These are phyloP conservation scores for Heteromormyrus szaboi DNA, from an alignment of 2,797 vertebrate species.

Conservation along the genomic window DNA sequence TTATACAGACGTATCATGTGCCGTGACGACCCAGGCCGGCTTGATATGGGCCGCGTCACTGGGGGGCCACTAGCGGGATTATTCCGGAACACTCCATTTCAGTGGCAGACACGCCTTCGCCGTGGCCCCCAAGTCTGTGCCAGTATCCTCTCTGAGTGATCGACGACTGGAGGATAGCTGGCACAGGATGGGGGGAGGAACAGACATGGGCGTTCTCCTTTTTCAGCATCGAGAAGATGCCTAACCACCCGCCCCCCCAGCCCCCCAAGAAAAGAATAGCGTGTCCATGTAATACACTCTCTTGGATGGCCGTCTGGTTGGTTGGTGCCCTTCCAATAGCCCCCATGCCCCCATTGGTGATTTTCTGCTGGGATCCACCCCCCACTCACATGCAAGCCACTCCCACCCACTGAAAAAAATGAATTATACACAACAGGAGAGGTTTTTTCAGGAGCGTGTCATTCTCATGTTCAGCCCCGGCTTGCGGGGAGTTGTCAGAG, in stretches of 20 bases:
- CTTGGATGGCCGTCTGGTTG: neutral
- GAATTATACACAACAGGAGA: neutral
- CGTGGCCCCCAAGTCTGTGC: neutral
- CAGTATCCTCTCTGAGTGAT: neutral
- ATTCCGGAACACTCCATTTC: neutral
- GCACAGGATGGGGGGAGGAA: neutral
- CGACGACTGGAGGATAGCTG: neutral
- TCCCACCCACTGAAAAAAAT: neutral
- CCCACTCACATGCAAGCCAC: neutral
- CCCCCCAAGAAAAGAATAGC: neutral
- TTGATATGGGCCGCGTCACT: neutral
- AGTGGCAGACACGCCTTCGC: neutral
- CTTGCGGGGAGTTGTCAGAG: neutral
- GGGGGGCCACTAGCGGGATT: neutral
- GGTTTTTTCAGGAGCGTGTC: neutral
- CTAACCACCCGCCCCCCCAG: neutral
- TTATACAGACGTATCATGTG: neutral
- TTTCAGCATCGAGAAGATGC: neutral
- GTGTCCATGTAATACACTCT: neutral
- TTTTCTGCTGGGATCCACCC: neutral
- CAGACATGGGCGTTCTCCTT: neutral
- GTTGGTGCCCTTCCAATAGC: neutral
- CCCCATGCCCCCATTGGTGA: neutral
- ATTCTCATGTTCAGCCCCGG: neutral
- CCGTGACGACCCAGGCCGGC: neutral